A percentile compares a stretch with the other conserved stretches of the same genome.
Evolutionary conservation across 2,888 invertebrate genomes (phyloP).

Genomic region (Sinopyrophorus schimmeli): DNA sequence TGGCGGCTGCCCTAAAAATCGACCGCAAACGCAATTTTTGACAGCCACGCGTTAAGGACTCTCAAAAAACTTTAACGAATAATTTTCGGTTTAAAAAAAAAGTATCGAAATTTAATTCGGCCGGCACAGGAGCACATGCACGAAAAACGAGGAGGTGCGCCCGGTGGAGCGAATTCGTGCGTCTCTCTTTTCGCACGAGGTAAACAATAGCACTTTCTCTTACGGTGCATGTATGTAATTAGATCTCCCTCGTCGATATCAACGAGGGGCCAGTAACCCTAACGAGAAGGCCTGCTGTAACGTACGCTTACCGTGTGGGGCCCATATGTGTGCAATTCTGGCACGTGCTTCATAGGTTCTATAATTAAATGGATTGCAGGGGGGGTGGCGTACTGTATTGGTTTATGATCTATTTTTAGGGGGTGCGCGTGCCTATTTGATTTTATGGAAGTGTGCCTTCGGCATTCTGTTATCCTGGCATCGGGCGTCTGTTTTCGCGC

Average conservation of each 20-base stretch:
- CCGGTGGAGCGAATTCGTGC: constrained; percentile 7
- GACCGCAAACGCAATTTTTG: no score
- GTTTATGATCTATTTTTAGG: constrained; percentile 49
- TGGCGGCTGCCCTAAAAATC: no score
- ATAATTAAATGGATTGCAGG: constrained; percentile 38
- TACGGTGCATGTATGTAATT: constrained; percentile 18
- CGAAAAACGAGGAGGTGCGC: constrained; percentile 10
- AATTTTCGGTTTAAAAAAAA: no score
- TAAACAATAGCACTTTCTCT: constrained; percentile 13
- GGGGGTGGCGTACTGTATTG: constrained; percentile 39
- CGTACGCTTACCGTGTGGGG: no score
- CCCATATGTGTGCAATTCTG: neutral
- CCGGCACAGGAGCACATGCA: constrained; percentile 5
- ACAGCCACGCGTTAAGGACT: no score
- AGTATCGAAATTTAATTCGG: no score
- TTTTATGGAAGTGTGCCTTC: constrained; percentile 26
- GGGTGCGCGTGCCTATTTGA: constrained; percentile 42
- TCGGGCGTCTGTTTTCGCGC: constrained; percentile 48
- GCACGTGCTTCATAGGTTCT: constrained; percentile 33
- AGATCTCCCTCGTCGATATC: no score
- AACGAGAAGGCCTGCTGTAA: no score
- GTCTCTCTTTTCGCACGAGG: constrained; percentile 18
- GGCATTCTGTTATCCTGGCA: constrained; percentile 45
- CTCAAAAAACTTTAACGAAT: no score
- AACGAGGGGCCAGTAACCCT: constrained; percentile 11